These are phyloP conservation scores for Morbakka virulenta DNA, from an alignment of 30 jellyfish, hydroid and myxozoan genomes.

Conservation along the genomic window DNA sequence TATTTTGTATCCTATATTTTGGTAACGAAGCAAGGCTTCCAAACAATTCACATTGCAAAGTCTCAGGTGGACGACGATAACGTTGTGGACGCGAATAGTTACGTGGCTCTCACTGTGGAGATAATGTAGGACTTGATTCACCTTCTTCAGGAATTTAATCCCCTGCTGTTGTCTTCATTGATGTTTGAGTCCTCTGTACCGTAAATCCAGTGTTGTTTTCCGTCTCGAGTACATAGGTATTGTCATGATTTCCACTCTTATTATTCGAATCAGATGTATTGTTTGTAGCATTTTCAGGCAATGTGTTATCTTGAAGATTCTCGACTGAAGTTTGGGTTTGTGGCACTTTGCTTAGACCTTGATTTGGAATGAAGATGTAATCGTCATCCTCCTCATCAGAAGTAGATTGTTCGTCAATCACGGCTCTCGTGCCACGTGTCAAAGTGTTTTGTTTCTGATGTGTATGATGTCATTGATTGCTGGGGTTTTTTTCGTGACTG, in stretches of 20 bases:
- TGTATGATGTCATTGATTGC: no score
- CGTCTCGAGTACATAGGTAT: background rate
- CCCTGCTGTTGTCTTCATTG: background rate
- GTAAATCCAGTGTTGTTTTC: background rate
- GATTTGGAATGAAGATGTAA: slow-evolving; percentile 5
- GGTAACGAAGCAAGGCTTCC: slow-evolving; percentile 14
- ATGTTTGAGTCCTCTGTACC: background rate
- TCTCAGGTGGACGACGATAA: slow-evolving; percentile 15
- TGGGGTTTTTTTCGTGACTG: background rate
- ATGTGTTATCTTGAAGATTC: no score
- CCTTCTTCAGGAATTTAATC: background rate
- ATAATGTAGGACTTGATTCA: background rate
- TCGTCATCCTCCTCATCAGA: slow-evolving; percentile 6
- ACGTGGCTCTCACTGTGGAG: background rate
- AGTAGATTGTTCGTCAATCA: slow-evolving; percentile 1
- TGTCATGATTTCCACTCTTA: background rate
- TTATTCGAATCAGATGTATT: no score
- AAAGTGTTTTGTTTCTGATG: background rate
- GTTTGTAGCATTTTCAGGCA: no score
- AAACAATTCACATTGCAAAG: background rate
- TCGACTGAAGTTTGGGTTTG: no score
- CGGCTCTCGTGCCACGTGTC: background rate
- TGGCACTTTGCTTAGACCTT: background rate
- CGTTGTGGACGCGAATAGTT: slow-evolving; percentile 11
- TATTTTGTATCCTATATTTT: background rate